A percentile compares a stretch with the other conserved stretches of the same genome.
phyloP scores from a whole-genome alignment of 1,140 invertebrate species.

The Apolygus lucorum region DNA sequence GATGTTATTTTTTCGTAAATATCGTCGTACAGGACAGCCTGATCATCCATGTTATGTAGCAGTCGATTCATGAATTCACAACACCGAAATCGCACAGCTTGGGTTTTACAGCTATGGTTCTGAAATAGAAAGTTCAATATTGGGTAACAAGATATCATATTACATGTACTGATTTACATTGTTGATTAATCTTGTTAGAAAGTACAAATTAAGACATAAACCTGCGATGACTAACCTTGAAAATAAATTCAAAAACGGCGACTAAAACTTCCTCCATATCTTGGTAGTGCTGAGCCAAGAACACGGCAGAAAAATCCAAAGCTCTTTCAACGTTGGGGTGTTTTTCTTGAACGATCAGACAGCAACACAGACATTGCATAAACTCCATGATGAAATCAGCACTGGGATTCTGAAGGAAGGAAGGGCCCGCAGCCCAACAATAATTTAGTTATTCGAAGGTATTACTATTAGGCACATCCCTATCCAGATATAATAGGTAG shows the following conservation, averaged over 20 bases:
- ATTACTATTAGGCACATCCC: neutral
- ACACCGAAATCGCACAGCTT: constrained; percentile 57
- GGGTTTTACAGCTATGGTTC: constrained; percentile 50
- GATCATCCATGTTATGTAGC: constrained; percentile 59
- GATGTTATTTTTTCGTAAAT: constrained; percentile 61
- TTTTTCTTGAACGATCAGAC: constrained; percentile 36
- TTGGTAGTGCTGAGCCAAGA: constrained; percentile 39
- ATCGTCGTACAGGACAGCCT: constrained; percentile 66
- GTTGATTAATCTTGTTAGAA: too few relatives aligned
- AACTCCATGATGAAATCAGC: constrained; percentile 29
- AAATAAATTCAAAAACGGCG: constrained; percentile 46
- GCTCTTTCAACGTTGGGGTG: constrained; percentile 44
- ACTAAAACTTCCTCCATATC: constrained; percentile 34
- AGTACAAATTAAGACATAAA: too few relatives aligned
- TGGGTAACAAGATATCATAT: too few relatives aligned
- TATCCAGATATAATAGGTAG: neutral
- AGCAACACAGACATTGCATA: constrained; percentile 34
- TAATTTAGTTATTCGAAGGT: neutral
- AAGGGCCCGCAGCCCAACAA: neutral
- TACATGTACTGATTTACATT: too few relatives aligned
- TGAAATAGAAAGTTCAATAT: constrained; percentile 33
- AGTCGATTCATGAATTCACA: constrained; percentile 68
- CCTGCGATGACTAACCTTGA: constrained; percentile 38
- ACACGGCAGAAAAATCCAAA: constrained; percentile 48
- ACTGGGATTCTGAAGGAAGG: neutral